Conservation (phyloP, 1,140 invertebrate species). For the Drosophila auraria region DNA sequence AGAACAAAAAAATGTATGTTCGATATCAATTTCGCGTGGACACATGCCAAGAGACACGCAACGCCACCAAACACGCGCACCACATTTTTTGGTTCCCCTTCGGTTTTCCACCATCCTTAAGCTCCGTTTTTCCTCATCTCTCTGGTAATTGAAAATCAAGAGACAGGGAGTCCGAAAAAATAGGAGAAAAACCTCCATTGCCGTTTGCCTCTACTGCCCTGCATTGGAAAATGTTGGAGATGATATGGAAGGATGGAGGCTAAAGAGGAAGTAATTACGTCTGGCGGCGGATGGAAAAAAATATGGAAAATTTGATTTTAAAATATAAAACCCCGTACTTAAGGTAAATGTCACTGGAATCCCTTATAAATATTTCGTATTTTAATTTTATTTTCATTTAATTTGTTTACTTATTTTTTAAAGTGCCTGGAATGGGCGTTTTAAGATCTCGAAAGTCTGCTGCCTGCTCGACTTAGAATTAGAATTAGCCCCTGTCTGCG, state of each 20-base stretch:
- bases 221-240: slow-evolving; percentile 49
- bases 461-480: slow-evolving; percentile 24
- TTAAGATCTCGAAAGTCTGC: slow-evolving; percentile 37
- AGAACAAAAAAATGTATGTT: slow-evolving; percentile 72
- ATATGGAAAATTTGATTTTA: slow-evolving; percentile 1
- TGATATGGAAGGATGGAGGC: slow-evolving; percentile 17
- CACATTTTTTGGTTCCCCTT: slow-evolving; percentile 50
- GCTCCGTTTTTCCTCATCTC: background rate
- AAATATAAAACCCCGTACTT: too few relatives aligned
- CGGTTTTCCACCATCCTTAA: slow-evolving; percentile 1
- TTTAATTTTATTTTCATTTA: too few relatives aligned
- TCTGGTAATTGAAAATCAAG: slow-evolving; percentile 35
- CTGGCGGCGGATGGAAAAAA: slow-evolving; percentile 31
- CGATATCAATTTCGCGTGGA: slow-evolving; percentile 83
- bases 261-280: slow-evolving; percentile 59
- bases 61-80: slow-evolving; percentile 81
- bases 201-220: slow-evolving; percentile 55
- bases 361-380: too few relatives aligned
- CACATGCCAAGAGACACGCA: slow-evolving; percentile 82
- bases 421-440: slow-evolving; percentile 6
- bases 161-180: slow-evolving; percentile 26
- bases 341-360: too few relatives aligned
- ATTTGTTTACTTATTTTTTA: background rate
- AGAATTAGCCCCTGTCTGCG: slow-evolving; percentile 32
- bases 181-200: slow-evolving; percentile 9